Conservation (phyloP, 1,140 invertebrate species). For the Euura saliciscinereae region DNA sequence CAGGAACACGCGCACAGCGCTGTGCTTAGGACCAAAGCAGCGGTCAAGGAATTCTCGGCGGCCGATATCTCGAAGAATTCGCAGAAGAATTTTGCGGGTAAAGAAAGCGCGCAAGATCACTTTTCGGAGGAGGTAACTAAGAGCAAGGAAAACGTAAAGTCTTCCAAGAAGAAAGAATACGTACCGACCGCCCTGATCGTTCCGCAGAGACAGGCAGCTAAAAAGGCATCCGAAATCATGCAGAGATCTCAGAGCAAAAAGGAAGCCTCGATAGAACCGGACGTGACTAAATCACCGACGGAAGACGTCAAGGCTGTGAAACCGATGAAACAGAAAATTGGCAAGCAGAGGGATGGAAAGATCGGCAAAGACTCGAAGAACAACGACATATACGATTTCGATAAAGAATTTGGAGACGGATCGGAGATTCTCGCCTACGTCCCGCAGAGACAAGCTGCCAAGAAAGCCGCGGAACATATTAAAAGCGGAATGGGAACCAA, state of each 20-base stretch:
- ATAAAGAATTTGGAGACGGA: slow-evolving; percentile 67
- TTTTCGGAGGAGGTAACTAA: slow-evolving; percentile 30
- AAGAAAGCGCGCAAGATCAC: slow-evolving; percentile 38
- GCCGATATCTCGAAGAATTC: slow-evolving; percentile 48
- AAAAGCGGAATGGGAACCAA: slow-evolving; percentile 79
- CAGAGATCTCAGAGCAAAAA: slow-evolving; percentile 55
- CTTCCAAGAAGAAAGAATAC: slow-evolving; percentile 67
- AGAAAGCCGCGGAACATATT: slow-evolving; percentile 88
- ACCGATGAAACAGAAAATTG: slow-evolving; percentile 41
- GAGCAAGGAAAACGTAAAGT: slow-evolving; percentile 59
- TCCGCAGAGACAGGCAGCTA: slow-evolving; percentile 89
- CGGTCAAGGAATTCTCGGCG: slow-evolving; percentile 78
- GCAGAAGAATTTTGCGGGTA: slow-evolving; percentile 41
- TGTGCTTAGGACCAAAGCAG: slow-evolving; percentile 77
- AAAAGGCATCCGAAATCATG: slow-evolving; percentile 89
- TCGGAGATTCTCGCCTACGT: slow-evolving; percentile 83
- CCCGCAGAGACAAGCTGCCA: slow-evolving; percentile 87
- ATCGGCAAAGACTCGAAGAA: slow-evolving; percentile 48
- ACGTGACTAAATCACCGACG: slow-evolving; percentile 36
- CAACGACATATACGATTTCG: slow-evolving; percentile 67
- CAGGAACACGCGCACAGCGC: slow-evolving; percentile 65
- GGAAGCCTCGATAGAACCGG: slow-evolving; percentile 37
- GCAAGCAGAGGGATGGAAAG: slow-evolving; percentile 53
- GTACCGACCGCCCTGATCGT: slow-evolving; percentile 82
- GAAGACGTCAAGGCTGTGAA: slow-evolving; percentile 46